These are phyloP conservation scores for Eulithis prunata DNA, from an alignment of 2,888 invertebrate species.

Conservation along the genomic window DNA sequence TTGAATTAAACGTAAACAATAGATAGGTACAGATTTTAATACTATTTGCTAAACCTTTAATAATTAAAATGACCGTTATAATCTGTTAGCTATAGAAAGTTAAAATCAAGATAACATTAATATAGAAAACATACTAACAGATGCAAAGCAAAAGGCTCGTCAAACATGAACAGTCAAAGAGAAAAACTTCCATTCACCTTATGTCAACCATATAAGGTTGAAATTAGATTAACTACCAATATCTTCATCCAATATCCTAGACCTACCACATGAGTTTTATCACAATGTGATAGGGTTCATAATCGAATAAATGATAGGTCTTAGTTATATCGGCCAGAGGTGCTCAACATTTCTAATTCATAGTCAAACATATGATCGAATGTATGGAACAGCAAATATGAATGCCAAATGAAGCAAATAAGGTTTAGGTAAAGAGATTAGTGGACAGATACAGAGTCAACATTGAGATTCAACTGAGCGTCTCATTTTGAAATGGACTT, in stretches of 20 bases:
- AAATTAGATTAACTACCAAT: background rate
- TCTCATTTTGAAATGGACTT: slow-evolving; percentile 17
- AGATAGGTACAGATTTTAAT: too few species aligned
- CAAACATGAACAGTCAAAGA: slow-evolving; percentile 49
- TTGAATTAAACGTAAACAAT: too few species aligned
- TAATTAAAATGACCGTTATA: too few species aligned
- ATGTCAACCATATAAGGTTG: slow-evolving; percentile 1
- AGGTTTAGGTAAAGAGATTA: slow-evolving; percentile 37
- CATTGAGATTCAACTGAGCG: slow-evolving; percentile 25
- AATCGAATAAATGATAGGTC: slow-evolving; percentile 12
- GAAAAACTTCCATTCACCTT: slow-evolving; percentile 38
- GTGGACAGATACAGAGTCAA: slow-evolving; percentile 36
- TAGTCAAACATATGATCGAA: slow-evolving; percentile 44
- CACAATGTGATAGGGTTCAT: slow-evolving; percentile 1
- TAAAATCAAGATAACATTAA: slow-evolving; percentile 12
- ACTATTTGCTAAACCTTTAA: too few species aligned
- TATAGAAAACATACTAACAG: slow-evolving; percentile 32
- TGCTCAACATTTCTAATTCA: slow-evolving; percentile 43
- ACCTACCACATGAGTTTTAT: background rate
- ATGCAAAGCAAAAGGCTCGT: slow-evolving; percentile 40
- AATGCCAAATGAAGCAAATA: slow-evolving; percentile 40
- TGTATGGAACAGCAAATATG: slow-evolving; percentile 45
- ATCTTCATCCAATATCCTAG: background rate
- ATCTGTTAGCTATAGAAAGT: background rate
- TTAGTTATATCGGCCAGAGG: slow-evolving; percentile 18